Percentiles rank a stretch among this genome's conserved stretches.
These are phyloP conservation scores for Drosophila ohnishii DNA, from an alignment of 1,140 invertebrate species.

Conservation along the genomic window DNA sequence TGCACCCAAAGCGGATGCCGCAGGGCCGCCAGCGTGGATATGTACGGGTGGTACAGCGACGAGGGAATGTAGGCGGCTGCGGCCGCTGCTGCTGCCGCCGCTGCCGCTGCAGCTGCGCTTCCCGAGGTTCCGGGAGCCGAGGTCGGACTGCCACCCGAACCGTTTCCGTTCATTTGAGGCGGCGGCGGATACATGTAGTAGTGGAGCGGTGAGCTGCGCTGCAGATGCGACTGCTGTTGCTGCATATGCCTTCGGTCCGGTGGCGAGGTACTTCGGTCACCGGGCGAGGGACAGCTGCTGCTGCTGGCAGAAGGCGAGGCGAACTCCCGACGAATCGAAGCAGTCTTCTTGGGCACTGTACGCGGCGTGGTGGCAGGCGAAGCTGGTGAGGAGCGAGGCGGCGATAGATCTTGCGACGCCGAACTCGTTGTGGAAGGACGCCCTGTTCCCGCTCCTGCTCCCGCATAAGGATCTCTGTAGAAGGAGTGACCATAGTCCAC, in stretches of 20 bases:
- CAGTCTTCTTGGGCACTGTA: conserved; percentile 83
- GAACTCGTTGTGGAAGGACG: conserved; percentile 27
- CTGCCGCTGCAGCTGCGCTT: conserved; percentile 53
- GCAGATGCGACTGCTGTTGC: conserved; percentile 56
- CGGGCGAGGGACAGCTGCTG: conserved; percentile 71
- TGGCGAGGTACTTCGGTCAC: conserved; percentile 63
- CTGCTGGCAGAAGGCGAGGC: conserved; percentile 75
- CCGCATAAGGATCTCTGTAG: conserved; percentile 65
- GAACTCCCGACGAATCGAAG: conserved; percentile 80
- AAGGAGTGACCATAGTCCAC: conserved; percentile 66
- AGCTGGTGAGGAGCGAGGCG: conserved; percentile 63
- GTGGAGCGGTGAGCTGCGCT: conserved; percentile 68
- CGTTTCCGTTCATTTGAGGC: conserved; percentile 56
- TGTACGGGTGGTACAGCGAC: conserved; percentile 83
- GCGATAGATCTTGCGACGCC: conserved; percentile 57
- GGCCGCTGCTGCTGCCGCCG: conserved; percentile 66
- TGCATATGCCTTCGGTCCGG: conserved; percentile 62
- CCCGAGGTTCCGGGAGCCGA: conserved; percentile 29
- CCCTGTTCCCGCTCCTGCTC: conserved; percentile 34
- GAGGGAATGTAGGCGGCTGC: conserved; percentile 80
- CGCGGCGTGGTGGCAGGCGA: conserved; percentile 71
- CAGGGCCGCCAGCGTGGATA: conserved; percentile 76
- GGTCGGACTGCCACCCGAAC: conserved; percentile 44
- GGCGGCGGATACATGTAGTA: conserved; percentile 79
- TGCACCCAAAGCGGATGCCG: conserved; percentile 84